Percentiles rank a stretch among this genome's conserved stretches.
These are phyloP conservation scores for Agraylea sexmaculata DNA, from an alignment of 1,140 invertebrate species.

Conservation along the genomic window DNA sequence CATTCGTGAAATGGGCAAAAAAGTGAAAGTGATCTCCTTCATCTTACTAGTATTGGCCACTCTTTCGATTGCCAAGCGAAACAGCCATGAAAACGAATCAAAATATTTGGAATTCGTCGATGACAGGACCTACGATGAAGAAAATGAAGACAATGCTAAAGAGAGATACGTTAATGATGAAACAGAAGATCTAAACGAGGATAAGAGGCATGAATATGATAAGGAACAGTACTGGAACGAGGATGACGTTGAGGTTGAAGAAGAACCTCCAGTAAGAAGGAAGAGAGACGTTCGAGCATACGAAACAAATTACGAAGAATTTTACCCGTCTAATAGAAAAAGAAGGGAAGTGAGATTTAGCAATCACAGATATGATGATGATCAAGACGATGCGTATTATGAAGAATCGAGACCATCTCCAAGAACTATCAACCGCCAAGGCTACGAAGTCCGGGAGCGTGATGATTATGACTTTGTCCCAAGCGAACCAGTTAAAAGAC, in stretches of 20 bases:
- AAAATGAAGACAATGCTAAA: too few species aligned
- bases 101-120: constrained; percentile 15
- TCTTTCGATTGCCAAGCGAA: too few species aligned
- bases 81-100: too few species aligned
- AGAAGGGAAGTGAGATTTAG: constrained; percentile 25
- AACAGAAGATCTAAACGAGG: constrained; percentile 24
- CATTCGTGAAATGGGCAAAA: too few species aligned
- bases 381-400: constrained; percentile 24
- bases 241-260: constrained; percentile 27
- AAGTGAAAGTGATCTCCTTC: too few species aligned
- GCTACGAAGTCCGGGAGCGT: constrained; percentile 38
- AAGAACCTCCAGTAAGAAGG: constrained; percentile 18
- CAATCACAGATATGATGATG: constrained; percentile 26
- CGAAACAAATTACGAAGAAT: constrained; percentile 10
- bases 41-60: too few species aligned
- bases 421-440: constrained; percentile 37
- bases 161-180: constrained; percentile 9
- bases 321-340: constrained; percentile 24
- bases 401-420: constrained; percentile 21
- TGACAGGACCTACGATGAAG: constrained; percentile 5
- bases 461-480: constrained; percentile 25
- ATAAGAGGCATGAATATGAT: constrained; percentile 28
- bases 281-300: constrained; percentile 15
- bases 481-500: constrained; percentile 32
- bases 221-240: constrained; percentile 33